phyloP scores from a whole-genome alignment of 1,140 invertebrate species.

The Aphidius gifuensis region DNA sequence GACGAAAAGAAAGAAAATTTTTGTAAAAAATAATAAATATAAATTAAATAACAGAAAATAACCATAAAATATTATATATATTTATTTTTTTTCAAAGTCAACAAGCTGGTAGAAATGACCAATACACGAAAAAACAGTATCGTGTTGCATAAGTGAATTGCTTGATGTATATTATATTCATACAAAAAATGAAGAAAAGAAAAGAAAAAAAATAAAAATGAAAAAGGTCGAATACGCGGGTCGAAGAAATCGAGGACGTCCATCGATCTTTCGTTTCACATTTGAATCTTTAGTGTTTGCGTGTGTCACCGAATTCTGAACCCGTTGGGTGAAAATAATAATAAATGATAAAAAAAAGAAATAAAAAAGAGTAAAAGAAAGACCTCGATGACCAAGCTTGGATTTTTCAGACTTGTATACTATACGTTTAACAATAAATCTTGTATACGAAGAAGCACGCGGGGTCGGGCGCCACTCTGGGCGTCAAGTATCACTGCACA shows the following conservation, averaged over 20 bases:
- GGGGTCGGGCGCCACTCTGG: too few species aligned
- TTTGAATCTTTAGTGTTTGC: constrained; percentile 28
- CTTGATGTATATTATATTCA: too few species aligned
- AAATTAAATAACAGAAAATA: constrained; percentile 5
- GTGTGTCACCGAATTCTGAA: constrained; percentile 22
- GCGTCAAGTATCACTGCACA: too few species aligned
- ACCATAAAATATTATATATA: neutral
- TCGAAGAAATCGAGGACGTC: constrained; percentile 33
- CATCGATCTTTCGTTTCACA: constrained; percentile 36
- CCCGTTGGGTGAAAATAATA: constrained; percentile 1
- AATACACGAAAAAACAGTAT: too few species aligned
- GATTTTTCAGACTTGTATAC: too few species aligned
- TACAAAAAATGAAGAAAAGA: too few species aligned
- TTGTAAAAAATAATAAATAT: too few species aligned
- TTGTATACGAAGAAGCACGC: too few species aligned
- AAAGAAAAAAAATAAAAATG: constrained; percentile 1
- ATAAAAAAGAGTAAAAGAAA: neutral
- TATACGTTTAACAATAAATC: too few species aligned
- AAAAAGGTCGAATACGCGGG: constrained; percentile 23
- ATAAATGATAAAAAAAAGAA: neutral
- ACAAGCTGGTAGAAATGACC: too few species aligned
- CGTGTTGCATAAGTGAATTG: too few species aligned
- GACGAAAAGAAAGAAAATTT: neutral
- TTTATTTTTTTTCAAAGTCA: neutral
- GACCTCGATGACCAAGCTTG: neutral